These are phyloP conservation scores for Protomyctophum bolini DNA, from an alignment of 2,113 vertebrate genomes.

Conservation along the genomic window DNA sequence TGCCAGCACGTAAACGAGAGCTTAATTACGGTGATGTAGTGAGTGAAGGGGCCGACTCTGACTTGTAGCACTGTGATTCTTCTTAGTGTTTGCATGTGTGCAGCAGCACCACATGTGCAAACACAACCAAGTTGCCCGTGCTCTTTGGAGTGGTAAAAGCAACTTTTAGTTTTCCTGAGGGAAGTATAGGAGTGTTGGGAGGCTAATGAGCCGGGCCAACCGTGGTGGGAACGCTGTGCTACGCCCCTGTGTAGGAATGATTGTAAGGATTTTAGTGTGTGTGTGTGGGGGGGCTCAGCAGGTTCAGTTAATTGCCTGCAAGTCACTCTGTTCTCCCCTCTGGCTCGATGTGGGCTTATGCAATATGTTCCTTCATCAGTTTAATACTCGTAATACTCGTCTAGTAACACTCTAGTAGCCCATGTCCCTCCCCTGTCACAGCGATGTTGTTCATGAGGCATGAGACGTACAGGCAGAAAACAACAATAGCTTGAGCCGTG, in stretches of 20 bases:
- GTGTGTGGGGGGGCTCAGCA: background rate
- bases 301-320: slow-evolving; percentile 13
- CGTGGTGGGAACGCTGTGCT: slow-evolving; percentile 7
- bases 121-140: background rate
- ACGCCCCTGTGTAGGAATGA: slow-evolving; percentile 32
- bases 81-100: slow-evolving; percentile 21
- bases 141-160: background rate
- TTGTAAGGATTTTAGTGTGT: slow-evolving; percentile 23
- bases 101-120: slow-evolving; percentile 23
- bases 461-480: slow-evolving; percentile 7
- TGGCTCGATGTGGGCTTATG: background rate
- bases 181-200: background rate
- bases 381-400: slow-evolving; percentile 54
- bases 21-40: background rate
- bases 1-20: slow-evolving; percentile 10
- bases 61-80: slow-evolving; percentile 22
- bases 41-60: background rate
- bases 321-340: background rate
- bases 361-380: background rate
- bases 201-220: background rate
- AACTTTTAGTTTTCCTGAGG: background rate
- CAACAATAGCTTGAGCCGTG: slow-evolving; percentile 2
- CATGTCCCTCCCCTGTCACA: slow-evolving; percentile 34
- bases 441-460: slow-evolving; percentile 10
- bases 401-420: slow-evolving; percentile 44